These are phyloP conservation scores for Copsychus sechellarum DNA, from an alignment of 2,113 vertebrate genomes.

Conservation along the genomic window DNA sequence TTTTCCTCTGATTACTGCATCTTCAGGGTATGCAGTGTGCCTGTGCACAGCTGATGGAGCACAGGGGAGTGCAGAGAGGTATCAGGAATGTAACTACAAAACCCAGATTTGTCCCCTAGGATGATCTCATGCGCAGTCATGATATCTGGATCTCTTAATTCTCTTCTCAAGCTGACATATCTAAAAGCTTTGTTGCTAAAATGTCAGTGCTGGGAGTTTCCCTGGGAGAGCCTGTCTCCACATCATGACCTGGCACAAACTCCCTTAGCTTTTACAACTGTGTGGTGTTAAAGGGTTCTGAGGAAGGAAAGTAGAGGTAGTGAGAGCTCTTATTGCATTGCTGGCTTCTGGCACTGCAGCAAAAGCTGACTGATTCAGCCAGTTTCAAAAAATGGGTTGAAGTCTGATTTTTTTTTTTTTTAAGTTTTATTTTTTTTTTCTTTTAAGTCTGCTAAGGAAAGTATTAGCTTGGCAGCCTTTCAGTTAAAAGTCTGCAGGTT, in stretches of 20 bases:
- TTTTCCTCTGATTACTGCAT: neutral
- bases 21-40: neutral
- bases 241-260: conserved; percentile 47
- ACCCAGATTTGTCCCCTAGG: neutral
- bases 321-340: neutral
- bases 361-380: neutral
- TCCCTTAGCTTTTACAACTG: conserved; percentile 34
- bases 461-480: neutral
- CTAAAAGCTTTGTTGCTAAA: conserved; percentile 17
- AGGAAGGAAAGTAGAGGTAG: conserved; percentile 17
- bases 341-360: neutral
- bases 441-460: neutral
- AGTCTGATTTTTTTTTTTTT: neutral
- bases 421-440: neutral
- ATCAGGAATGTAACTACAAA: neutral
- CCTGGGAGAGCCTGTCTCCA: conserved; percentile 39
- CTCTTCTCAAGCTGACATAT: conserved; percentile 4
- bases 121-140: neutral
- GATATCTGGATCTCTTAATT: conserved; percentile 20
- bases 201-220: conserved; percentile 25
- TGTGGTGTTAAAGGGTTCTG: neutral
- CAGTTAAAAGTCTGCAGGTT: neutral
- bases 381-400: neutral
- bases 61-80: neutral
- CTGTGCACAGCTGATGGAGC: neutral